Evolutionary conservation across 2,113 vertebrate genomes (phyloP), one percentile per base, ranked within the genome.

Genomic region (Sebastes schlegelii): DNA sequence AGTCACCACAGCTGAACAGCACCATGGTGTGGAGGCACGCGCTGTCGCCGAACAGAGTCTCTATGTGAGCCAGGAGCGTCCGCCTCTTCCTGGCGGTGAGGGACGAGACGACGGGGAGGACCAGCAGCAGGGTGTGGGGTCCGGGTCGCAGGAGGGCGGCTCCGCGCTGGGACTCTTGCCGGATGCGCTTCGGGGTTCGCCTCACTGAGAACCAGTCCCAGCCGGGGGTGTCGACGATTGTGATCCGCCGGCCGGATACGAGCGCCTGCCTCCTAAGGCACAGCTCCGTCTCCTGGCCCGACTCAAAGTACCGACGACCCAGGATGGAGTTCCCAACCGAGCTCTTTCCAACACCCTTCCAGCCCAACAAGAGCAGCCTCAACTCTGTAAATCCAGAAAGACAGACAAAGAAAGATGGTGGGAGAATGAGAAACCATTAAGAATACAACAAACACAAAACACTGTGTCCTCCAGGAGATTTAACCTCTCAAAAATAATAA

Each of bases 261-360:
- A 94, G 85, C 0, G 95, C 94, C 82, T 95, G 95, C 26, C 90
- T 87, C 6, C 94, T 74, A 2, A 94, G 86, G 58, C 95, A 95
- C 43, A 93, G 80, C 77, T 95, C 92, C 0, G 95, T 95, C 85
- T 93, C 93, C 79, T 92, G 91, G 52, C 95, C 94, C 0, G 93
- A 92, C 79, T 95, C 94, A n/a, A 96, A 96, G 69, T 55, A 94
- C 3, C 86, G 91, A 1, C 91, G 91, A 23, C 95, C 95, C 70
- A 96, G 92, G 73, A 96, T 94, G 80, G 92, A 26, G 80, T 96
- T 96, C 19, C 95, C 95, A 76, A 93, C 95, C 0, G 94, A 94
- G 86, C 95, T 95, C 86, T 96, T 96, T 1, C 95, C 95, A 16
- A 93, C 94, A 1, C 95, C 95, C 82, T 95, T 95, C 95, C 95